Conservation (phyloP, 2,113 vertebrate species). For the Phyllostomus discolor region DNA sequence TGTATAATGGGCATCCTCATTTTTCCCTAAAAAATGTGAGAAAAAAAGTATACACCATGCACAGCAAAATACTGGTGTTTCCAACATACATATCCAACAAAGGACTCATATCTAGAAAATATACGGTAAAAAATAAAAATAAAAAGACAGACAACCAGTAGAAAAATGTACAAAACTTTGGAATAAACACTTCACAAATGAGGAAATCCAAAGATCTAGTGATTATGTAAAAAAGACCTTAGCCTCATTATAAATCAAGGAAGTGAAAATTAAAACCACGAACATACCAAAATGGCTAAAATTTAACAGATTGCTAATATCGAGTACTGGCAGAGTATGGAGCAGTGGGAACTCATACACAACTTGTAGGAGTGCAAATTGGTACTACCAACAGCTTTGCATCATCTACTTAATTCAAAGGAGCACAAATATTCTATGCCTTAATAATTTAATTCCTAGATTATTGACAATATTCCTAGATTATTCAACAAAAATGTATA, state of each 20-base stretch:
- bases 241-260: background rate
- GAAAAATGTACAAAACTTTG: background rate
- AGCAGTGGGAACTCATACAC: background rate
- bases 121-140: background rate
- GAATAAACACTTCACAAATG: background rate
- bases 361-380: background rate
- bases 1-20: no score
- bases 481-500: background rate
- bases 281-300: background rate
- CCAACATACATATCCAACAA: background rate
- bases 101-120: background rate
- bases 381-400: background rate
- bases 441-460: background rate
- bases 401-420: background rate
- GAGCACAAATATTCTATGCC: background rate
- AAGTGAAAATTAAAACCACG: background rate
- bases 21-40: no score
- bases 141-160: background rate
- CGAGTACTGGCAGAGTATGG: background rate
- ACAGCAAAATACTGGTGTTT: background rate
- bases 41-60: no score
- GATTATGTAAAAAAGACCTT: background rate
- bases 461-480: background rate
- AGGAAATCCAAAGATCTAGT: background rate
- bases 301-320: background rate